Conservation (phyloP, 2,888 invertebrate species). For the Masnerella sp. region DNA sequence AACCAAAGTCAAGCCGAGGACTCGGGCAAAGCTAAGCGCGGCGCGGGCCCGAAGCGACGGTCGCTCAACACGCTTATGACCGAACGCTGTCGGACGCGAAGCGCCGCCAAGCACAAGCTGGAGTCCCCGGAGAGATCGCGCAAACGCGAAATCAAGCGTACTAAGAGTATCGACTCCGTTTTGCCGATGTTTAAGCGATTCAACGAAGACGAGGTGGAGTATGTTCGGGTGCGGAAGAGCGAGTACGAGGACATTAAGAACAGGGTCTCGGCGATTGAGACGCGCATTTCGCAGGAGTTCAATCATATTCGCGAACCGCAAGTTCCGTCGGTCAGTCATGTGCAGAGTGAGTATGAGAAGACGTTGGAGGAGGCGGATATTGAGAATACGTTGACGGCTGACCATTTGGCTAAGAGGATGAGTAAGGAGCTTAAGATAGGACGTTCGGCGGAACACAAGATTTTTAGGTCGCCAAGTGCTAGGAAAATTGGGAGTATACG, state of each 20-base stretch:
- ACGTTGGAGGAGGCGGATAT: constrained; percentile 85
- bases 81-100: constrained; percentile 2
- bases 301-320: too few relatives aligned
- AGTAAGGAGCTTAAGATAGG: constrained; percentile 87
- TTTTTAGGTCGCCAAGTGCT: constrained; percentile 89
- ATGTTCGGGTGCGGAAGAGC: constrained; percentile 85
- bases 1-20: constrained; percentile 31
- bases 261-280: constrained; percentile 86
- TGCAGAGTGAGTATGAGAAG: constrained; percentile 86
- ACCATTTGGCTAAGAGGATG: constrained; percentile 84
- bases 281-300: constrained; percentile 83
- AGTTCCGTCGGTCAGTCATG: constrained; percentile 82
- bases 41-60: constrained; percentile 44
- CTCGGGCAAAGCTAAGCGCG: constrained; percentile 33
- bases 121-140: constrained; percentile 2
- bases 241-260: constrained; percentile 89
- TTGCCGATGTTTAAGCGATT: constrained; percentile 4
- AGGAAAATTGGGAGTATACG: constrained; percentile 88
- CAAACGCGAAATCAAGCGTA: constrained; percentile 32
- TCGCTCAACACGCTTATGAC: constrained; percentile 38
- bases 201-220: constrained; percentile 79
- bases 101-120: constrained; percentile 17
- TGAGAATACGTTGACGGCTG: constrained; percentile 82
- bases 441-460: constrained; percentile 83
- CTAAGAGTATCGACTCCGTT: constrained; percentile 45